Percentiles rank a stretch among this genome's conserved stretches.
Evolutionary conservation across 2,888 invertebrate genomes (phyloP).

Genomic region (Troides helena): DNA sequence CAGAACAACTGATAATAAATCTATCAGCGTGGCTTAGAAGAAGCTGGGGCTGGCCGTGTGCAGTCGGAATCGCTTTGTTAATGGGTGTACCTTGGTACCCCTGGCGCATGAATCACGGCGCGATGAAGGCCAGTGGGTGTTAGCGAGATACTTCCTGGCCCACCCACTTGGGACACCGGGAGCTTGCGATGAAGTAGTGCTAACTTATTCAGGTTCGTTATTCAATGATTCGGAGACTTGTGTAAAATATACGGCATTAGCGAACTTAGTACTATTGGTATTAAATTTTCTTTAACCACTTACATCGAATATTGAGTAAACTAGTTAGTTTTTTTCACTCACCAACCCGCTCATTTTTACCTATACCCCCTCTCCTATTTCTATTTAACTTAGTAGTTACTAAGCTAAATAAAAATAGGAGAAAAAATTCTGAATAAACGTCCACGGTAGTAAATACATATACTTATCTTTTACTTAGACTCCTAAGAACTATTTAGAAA

Average conservation of each 20-base stretch:
- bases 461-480: background rate
- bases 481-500: too few species aligned
- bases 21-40: slow-evolving; percentile 30
- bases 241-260: background rate
- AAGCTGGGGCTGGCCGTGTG: slow-evolving; percentile 19
- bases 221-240: background rate
- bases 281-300: too few species aligned
- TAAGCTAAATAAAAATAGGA: too few species aligned
- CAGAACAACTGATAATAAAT: slow-evolving; percentile 30
- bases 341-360: too few species aligned
- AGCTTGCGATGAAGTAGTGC: slow-evolving; percentile 29
- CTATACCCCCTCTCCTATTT: too few species aligned
- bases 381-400: too few species aligned
- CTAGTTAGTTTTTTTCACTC: too few species aligned
- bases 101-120: slow-evolving; percentile 62
- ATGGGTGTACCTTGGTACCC: slow-evolving; percentile 23
- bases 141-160: slow-evolving; percentile 65
- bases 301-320: too few species aligned
- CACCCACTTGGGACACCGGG: slow-evolving; percentile 58
- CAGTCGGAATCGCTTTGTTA: slow-evolving; percentile 29
- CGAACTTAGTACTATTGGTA: too few species aligned
- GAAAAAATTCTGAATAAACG: too few species aligned
- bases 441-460: background rate
- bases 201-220: background rate
- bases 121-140: slow-evolving; percentile 73